phyloP scores from a whole-genome alignment of 2,888 invertebrate species.

The Oscheius sp. region DNA sequence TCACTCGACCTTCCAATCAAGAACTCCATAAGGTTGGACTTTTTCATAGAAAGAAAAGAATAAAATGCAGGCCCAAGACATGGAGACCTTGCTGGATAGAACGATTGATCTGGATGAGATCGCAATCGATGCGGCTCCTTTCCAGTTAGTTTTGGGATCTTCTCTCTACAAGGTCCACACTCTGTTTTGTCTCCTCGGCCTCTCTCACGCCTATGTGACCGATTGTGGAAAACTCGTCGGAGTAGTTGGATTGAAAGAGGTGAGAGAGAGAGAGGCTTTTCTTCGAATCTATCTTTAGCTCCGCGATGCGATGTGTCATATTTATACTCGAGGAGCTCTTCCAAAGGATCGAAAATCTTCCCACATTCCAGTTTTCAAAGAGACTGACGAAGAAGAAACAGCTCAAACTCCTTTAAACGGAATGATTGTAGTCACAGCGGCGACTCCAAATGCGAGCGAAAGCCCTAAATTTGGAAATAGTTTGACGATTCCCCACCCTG shows the following conservation, averaged over 20 bases:
- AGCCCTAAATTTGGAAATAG: conserved; percentile 16
- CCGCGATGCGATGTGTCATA: conserved; percentile 53
- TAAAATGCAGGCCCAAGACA: conserved; percentile 41
- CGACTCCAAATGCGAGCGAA: conserved; percentile 1
- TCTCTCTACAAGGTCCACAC: conserved; percentile 60
- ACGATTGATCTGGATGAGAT: conserved; percentile 53
- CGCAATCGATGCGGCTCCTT: conserved; percentile 58
- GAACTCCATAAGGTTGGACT: conserved; percentile 31
- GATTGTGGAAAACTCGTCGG: conserved; percentile 57
- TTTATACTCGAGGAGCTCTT: conserved; percentile 55
- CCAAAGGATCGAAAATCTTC: conserved; percentile 47
- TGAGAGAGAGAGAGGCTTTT: conserved; percentile 13
- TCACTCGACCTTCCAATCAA: conserved; percentile 40
- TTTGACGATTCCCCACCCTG: conserved; percentile 22
- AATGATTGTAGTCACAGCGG: conserved; percentile 17
- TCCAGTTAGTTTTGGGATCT: conserved; percentile 56
- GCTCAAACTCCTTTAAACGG: conserved; percentile 2
- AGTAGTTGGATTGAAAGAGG: conserved; percentile 59
- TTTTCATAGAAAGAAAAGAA: background rate
- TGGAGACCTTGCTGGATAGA: conserved; percentile 46
- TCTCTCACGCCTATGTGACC: conserved; percentile 59
- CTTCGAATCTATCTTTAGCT: conserved; percentile 50
- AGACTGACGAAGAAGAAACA: background rate
- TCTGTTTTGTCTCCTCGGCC: conserved; percentile 55
- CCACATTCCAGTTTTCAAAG: conserved; percentile 3